Evolutionary conservation across 2,888 invertebrate genomes (phyloP), one percentile per base, ranked within the genome.

Genomic region (Penaeus monodon): DNA sequence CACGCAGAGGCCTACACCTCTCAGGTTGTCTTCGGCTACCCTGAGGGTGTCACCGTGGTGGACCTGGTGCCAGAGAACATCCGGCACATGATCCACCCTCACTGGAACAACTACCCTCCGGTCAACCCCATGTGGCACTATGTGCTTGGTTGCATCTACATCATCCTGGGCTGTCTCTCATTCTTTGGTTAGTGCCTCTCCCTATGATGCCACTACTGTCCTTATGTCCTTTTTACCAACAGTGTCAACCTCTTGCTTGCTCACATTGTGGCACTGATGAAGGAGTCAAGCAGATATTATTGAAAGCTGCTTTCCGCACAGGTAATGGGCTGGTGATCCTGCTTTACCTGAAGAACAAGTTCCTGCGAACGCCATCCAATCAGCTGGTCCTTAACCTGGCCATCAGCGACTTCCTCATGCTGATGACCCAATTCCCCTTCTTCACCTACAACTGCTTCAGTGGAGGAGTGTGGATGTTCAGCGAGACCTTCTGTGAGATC

Each of bases 371-470:
- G 10, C 84, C 88, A 10, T 97, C 98, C 90, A 98, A 98, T 93
- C 94, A 98, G 91, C 94, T 98, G 91, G 96, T 98, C 88, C 95
- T 98, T 89, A 98, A 98, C 93, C 94, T 98, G 91, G 98, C 98
- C 68, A 95, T 98, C 92, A 97, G 97, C 86, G 97, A 97, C 92
- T 96, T 97, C 92, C 94, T 95, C 90, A 97, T 97, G 96, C 97
- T 97, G 97, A 93, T 95, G 73, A 83, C 89, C 8, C 81, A 88
- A 74, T 85, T 82, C 68, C 85, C 88, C 1, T 68, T 76, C 66
- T 88, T 85, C 85, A 81, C 84, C 79, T 88, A 85, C 88, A 88
- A 88, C 88, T 85, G 85, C 68, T 88, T 88, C 63, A 73, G 29
- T 22, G 88, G 88, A 17, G 88, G 88, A 22, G 76, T 80, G 10